These are phyloP conservation scores for Chymomyza costata DNA, from an alignment of 1,140 invertebrate genomes.

Conservation along the genomic window DNA sequence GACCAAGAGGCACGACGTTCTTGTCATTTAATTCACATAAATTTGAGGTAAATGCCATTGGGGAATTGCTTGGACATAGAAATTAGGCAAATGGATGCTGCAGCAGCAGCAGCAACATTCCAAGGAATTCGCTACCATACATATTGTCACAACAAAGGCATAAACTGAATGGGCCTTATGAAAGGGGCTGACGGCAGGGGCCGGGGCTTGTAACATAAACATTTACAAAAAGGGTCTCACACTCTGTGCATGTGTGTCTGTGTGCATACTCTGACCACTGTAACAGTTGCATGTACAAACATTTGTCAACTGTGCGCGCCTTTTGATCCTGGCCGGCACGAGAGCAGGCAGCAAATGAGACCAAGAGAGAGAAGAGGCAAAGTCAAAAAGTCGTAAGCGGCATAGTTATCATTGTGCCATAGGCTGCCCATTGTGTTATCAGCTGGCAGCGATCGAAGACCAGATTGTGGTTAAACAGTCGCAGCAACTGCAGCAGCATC, in stretches of 20 bases:
- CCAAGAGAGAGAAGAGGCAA: constrained; percentile 6
- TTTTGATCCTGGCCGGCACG: constrained; percentile 65
- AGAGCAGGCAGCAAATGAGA: constrained; percentile 6
- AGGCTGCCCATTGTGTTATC: constrained; percentile 57
- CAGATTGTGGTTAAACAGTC: constrained; percentile 50
- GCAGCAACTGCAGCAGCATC: neutral
- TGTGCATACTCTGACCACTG: neutral
- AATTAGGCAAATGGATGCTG: constrained; percentile 66
- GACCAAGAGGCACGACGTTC: constrained; percentile 19
- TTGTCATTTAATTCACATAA: constrained; percentile 64
- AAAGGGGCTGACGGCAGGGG: constrained; percentile 27
- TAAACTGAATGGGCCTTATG: constrained; percentile 40
- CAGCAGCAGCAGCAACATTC: constrained; percentile 51
- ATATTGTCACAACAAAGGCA: constrained; percentile 35
- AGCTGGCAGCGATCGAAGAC: constrained; percentile 60
- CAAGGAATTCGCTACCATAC: constrained; percentile 57
- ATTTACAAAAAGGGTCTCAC: constrained; percentile 60
- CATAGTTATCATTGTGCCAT: constrained; percentile 63
- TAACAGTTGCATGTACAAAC: constrained; percentile 51
- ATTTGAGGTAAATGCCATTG: constrained; percentile 64
- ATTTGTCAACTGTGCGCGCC: constrained; percentile 63
- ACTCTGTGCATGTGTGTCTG: constrained; percentile 5
- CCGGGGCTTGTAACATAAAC: constrained; percentile 63
- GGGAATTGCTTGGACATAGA: constrained; percentile 55
- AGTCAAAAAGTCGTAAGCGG: constrained; percentile 62